A percentile compares a stretch with the other conserved stretches of the same genome.
Conservation (phyloP, 2,888 invertebrate species). For the Heliconius ethilla region DNA sequence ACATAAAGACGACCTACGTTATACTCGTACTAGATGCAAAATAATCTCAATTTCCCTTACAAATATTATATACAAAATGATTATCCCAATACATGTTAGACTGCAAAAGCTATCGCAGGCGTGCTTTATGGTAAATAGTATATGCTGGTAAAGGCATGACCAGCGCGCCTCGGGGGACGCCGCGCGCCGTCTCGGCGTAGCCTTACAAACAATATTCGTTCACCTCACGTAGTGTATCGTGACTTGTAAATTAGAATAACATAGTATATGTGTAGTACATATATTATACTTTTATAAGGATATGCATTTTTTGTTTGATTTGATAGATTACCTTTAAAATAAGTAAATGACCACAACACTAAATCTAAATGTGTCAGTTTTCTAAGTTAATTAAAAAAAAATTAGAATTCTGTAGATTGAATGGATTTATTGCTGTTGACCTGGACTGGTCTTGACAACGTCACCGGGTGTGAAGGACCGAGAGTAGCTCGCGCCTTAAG, state of each 20-base stretch:
- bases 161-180: conserved; percentile 28
- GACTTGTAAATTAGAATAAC: conserved; percentile 28
- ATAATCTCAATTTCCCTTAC: conserved; percentile 1
- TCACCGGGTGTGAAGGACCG: too few species aligned
- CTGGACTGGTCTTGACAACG: too few species aligned
- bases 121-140: conserved; percentile 28
- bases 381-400: too few species aligned
- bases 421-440: too few species aligned
- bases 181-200: conserved; percentile 22
- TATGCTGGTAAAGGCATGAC: conserved; percentile 20
- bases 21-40: not conserved
- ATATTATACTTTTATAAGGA: too few species aligned
- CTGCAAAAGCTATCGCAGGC: conserved; percentile 27
- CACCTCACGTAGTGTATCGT: conserved; percentile 29
- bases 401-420: too few species aligned
- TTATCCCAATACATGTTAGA: conserved; percentile 17
- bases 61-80: conserved; percentile 2
- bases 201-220: conserved; percentile 31
- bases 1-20: too few species aligned
- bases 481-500: too few species aligned
- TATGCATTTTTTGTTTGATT: not conserved
- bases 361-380: too few species aligned
- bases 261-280: not conserved
- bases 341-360: not conserved
- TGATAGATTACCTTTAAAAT: not conserved